Percentiles rank a stretch among this genome's conserved stretches.
phyloP scores from a whole-genome alignment of 2,888 invertebrate genomes.

The Aphidius colemani region DNA sequence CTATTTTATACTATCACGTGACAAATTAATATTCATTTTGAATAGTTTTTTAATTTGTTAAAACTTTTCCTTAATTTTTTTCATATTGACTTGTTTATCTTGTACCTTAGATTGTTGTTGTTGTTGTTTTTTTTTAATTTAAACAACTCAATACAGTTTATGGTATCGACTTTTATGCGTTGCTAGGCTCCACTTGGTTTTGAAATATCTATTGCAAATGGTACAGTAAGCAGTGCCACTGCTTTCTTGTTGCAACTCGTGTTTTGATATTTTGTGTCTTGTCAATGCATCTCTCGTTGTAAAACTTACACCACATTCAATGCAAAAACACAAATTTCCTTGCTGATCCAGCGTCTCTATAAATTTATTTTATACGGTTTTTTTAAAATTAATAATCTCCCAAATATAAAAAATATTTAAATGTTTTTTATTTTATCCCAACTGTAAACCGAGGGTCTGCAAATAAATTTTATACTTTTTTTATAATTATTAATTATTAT shows the following conservation, averaged over 20 bases:
- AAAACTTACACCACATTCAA: conserved; percentile 44
- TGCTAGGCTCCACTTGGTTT: conserved; percentile 53
- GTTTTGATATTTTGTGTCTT: conserved; percentile 49
- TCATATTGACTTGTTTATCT: too few species aligned
- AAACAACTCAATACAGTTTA: conserved; percentile 22
- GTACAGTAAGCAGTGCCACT: conserved; percentile 42
- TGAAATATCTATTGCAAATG: conserved; percentile 49
- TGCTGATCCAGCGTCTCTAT: conserved; percentile 38
- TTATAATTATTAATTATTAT: not conserved
- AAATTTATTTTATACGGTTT: conserved; percentile 38
- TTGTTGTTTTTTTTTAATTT: too few species aligned
- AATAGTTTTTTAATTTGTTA: too few species aligned
- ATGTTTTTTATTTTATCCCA: not conserved
- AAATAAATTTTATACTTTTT: not conserved
- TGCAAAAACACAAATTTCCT: conserved; percentile 39
- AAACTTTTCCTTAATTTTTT: too few species aligned
- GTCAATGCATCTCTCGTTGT: conserved; percentile 48
- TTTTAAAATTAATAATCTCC: not conserved
- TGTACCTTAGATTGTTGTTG: too few species aligned
- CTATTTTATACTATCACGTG: too few species aligned
- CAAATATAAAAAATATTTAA: too few species aligned
- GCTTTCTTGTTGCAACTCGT: conserved; percentile 43
- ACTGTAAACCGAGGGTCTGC: not conserved
- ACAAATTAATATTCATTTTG: too few species aligned
- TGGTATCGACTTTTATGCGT: conserved; percentile 53